Conservation (phyloP, 2,888 invertebrate genomes). For the Eupithecia subumbrata region DNA sequence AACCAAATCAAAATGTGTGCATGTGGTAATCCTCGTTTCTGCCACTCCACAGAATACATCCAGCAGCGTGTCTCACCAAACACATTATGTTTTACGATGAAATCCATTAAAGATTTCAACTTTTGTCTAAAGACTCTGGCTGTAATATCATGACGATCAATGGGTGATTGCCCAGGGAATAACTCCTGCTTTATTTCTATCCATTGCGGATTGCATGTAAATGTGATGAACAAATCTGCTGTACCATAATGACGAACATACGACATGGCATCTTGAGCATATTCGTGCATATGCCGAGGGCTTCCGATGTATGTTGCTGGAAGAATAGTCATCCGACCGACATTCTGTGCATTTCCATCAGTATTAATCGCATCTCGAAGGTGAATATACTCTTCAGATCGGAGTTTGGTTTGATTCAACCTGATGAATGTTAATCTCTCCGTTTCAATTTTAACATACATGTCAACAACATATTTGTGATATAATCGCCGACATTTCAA, state of each 20-base stretch:
- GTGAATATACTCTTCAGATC: too few relatives aligned
- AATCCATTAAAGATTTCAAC: background rate
- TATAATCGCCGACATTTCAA: too few relatives aligned
- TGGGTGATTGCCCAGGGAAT: background rate
- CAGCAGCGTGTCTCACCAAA: background rate
- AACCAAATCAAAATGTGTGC: background rate
- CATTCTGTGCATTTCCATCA: background rate
- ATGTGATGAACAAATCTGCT: background rate
- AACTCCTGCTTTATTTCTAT: background rate
- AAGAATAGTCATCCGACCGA: background rate
- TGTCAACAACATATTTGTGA: too few relatives aligned
- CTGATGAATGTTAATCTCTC: too few relatives aligned
- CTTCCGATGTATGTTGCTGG: background rate
- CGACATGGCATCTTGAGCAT: background rate
- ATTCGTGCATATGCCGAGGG: background rate
- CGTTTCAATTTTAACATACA: too few relatives aligned
- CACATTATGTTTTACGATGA: background rate
- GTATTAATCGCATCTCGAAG: too few relatives aligned
- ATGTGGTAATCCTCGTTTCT: background rate
- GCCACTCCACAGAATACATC: background rate
- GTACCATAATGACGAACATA: background rate
- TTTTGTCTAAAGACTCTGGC: background rate
- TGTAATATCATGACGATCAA: background rate
- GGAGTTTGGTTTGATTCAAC: too few relatives aligned
- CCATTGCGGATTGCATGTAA: background rate